Base-by-base conservation (phyloP, 2,888 invertebrate species). In the Himalopsyche anomala region DNA sequence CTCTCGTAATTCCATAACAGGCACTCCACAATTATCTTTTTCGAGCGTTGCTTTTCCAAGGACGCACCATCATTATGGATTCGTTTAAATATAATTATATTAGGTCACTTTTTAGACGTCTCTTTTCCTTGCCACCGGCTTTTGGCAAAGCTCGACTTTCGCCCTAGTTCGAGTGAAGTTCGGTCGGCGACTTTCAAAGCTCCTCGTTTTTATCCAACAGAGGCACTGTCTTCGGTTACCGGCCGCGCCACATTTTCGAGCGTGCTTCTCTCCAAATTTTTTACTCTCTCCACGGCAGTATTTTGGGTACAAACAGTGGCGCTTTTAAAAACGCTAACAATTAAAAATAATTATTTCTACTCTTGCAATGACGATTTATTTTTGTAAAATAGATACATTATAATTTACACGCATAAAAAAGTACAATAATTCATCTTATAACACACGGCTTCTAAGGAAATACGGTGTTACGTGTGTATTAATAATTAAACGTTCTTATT, bases 221-320 rank as follows among this genome's bases (percentile, higher is more conserved):
- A 69, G 85, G 81, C 85, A 51, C 79, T 69, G 87, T 69, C 36
- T 81, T 81, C 79, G 38, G 83, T 45, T 62, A 83, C 86, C 85
- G 83, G 83, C 87, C 86, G 88, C 86, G 86, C 87, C 87, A 83
- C 88, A 87, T 88, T 87, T 87, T 86, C 87, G 84, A 69, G 85
- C 85, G 87, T 85, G 87, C 86, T 40, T 36, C 79, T 74, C 83
- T n/a, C 55, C 6, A 38, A 42, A 51, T 69, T 87, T 87, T 87
- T 87, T 87, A 55, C 86, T 62, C 84, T 15, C 80, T 51, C 82
- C 80, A 36, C 62, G 54, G 51, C 54, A 40, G 54, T 17, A 28
- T 80, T 80, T 42, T 19, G 80, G 36, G 74, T 74, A 74, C 28
- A 17, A 28, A n/a, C 45, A 40, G 40, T 80, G 80, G 45, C 80